Evolutionary conservation across 2,888 invertebrate genomes (phyloP).

Genomic region (Leucania comma): DNA sequence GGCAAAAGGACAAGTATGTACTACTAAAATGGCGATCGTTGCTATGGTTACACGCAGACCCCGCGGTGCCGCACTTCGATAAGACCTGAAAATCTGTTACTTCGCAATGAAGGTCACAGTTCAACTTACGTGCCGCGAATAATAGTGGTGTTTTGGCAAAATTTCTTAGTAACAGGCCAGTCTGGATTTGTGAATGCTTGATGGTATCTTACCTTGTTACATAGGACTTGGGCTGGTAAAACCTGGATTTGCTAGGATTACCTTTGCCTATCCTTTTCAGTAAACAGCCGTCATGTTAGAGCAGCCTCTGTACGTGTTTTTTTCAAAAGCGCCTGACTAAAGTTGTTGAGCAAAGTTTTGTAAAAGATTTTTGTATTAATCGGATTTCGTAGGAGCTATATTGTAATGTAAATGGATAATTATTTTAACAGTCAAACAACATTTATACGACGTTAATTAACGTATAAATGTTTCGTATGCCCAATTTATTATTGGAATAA

Average conservation of each 20-base stretch:
- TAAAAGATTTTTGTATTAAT: neutral
- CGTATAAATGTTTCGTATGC: constrained; percentile 68
- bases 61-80: no score
- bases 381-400: constrained; percentile 20
- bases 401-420: constrained; percentile 20
- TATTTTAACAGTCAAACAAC: constrained; percentile 69
- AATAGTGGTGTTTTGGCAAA: no score
- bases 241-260: neutral
- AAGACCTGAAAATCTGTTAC: no score
- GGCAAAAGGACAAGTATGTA: neutral
- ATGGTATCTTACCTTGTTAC: no score
- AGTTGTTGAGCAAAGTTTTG: constrained; percentile 51
- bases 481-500: constrained; percentile 69
- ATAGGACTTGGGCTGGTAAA: no score
- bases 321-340: constrained; percentile 58
- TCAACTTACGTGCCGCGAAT: no score
- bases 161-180: no score
- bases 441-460: constrained; percentile 57
- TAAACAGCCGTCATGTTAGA: neutral
- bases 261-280: neutral
- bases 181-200: neutral
- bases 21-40: no score
- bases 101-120: no score
- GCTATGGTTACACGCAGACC: no score
- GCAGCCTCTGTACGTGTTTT: rapidly evolving